These are phyloP conservation scores for Alauda arvensis DNA, from an alignment of 2,797 vertebrate genomes.

Conservation along the genomic window DNA sequence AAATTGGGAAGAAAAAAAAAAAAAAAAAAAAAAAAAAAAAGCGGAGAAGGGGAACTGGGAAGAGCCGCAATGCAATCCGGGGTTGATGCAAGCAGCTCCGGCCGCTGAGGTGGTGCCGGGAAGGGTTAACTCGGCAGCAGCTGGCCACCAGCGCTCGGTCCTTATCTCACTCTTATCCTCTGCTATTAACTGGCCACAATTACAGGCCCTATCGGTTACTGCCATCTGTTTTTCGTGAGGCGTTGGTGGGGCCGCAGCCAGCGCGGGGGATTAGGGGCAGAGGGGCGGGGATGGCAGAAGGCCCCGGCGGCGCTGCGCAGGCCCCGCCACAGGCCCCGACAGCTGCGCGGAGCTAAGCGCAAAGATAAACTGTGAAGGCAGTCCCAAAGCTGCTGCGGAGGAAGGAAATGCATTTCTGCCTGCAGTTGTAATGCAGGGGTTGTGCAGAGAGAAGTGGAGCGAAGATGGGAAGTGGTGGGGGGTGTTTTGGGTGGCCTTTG, in stretches of 20 bases:
- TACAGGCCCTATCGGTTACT: conserved; percentile 70
- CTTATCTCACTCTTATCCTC: conserved; percentile 74
- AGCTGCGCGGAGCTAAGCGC: conserved; percentile 61
- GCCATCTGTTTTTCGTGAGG: conserved; percentile 76
- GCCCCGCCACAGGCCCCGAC: conserved; percentile 32
- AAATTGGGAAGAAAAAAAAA: background rate
- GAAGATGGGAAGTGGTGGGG: background rate
- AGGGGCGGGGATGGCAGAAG: conserved; percentile 57
- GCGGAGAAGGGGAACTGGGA: background rate
- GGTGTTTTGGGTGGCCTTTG: background rate
- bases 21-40: background rate
- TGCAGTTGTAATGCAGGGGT: background rate
- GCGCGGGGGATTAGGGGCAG: conserved; percentile 72
- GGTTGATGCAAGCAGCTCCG: background rate
- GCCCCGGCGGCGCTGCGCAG: conserved; percentile 12
- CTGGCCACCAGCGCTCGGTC: conserved; percentile 65
- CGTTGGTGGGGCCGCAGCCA: conserved; percentile 53
- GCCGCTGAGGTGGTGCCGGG: background rate
- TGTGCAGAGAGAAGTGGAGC: background rate
- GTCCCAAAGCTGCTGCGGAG: conserved; percentile 47
- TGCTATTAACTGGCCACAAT: conserved; percentile 69
- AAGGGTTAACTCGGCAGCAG: conserved; percentile 75
- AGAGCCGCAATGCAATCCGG: background rate
- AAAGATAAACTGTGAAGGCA: conserved; percentile 68
- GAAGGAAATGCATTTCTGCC: conserved; percentile 58